Conservation (phyloP, 2,113 vertebrate genomes). For the Menura novaehollandiae region DNA sequence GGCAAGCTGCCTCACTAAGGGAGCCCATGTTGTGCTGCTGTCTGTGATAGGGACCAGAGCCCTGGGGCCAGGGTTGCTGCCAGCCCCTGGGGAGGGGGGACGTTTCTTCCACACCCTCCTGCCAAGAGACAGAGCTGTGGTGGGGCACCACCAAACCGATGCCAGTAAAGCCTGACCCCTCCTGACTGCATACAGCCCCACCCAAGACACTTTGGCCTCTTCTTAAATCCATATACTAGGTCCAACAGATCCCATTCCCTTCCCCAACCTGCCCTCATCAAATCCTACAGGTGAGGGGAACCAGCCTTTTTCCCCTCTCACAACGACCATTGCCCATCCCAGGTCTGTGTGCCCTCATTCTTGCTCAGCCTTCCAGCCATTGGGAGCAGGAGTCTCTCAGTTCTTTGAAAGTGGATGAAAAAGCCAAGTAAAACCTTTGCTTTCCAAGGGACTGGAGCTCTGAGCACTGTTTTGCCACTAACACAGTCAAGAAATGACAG, state of each 20-base stretch:
- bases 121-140: not conserved
- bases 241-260: not conserved
- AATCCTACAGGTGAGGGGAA: rapidly evolving
- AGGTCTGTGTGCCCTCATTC: rapidly evolving
- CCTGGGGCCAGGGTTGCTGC: not conserved
- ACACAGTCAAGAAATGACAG: conserved; percentile 23
- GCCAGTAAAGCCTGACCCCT: not conserved
- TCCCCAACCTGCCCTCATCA: not conserved
- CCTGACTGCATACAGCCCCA: not conserved
- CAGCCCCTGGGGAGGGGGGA: not conserved
- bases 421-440: not conserved
- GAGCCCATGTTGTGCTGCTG: not conserved
- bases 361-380: not conserved
- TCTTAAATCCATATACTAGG: not conserved
- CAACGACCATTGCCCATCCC: rapidly evolving
- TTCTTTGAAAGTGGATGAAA: not conserved
- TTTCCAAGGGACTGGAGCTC: not conserved
- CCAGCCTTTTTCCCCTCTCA: not conserved
- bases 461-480: not conserved
- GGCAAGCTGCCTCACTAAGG: not conserved
- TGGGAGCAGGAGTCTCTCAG: not conserved
- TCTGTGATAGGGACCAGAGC: not conserved
- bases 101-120: not conserved
- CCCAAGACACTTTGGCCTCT: not conserved
- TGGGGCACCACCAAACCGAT: not conserved